Evolutionary conservation across 2,797 vertebrate species (phyloP), one percentile per base, ranked within the genome.

Genomic region (Hybognathus amarus): DNA sequence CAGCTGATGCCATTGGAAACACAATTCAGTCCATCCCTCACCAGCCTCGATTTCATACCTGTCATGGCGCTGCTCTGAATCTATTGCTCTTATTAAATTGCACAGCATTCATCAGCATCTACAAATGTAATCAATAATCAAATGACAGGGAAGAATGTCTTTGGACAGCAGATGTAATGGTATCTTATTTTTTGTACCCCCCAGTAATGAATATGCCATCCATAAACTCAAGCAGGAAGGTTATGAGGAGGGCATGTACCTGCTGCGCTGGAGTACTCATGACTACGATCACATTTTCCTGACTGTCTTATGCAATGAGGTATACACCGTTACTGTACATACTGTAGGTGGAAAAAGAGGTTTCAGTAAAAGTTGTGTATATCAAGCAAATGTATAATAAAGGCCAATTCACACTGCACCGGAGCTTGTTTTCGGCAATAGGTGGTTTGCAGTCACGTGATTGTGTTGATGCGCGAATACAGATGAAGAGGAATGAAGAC

Each of bases 251-350:
- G 96, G 96, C 0, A 95, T 93, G 92, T 97, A 96, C 0, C 93
- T 97, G 56, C 85, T 97, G 86, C 92, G 96, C 7, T 96, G 96
- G 96, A 97, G 96, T 92, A 95, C 95, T 86, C 94, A 94, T 0
- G 94, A 97, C 89, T 96, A 96, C 3, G 94, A 95, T 91, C 93
- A 95, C 88, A 95, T 97, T 86, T 95, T 97, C 18, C 94, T 97
- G 94, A 97, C 96, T 0, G 95, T 97, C 85, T 94, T 94, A 8
- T 96, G 96, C 83, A 91, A 89, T 17, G 95, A 96, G 94, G 96
- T 97, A 64, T 5, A 13, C 1, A 50, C 24, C 1, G 59, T 63
- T 40, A 54, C 69, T 73, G 0, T 2, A 70, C 18, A 9, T 71
- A 8, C 67, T 42, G 12, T 12, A n/a, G 22, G 22, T 40, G 5